Base-by-base conservation (phyloP, 1,140 invertebrate species). In the Eumeta japonica region DNA sequence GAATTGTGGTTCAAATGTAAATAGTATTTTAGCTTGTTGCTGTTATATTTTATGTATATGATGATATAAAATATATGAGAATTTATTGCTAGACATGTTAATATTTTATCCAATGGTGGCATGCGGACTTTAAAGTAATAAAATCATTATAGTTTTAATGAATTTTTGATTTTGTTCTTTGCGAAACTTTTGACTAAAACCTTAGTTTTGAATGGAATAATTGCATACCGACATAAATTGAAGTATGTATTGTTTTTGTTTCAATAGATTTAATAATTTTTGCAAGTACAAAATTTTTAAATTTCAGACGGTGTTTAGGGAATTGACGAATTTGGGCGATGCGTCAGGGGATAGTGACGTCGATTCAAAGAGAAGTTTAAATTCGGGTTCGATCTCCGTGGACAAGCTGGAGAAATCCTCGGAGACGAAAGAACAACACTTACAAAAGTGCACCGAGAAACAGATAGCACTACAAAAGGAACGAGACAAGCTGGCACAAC, bases 341-440 rank as follows among this genome's bases (percentile, higher is more conserved):
- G 39, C 52, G 0, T 17, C 27, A 9, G 29, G 52, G 2, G 61
- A 52, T 30, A 43, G 43, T 27, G 68, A 73, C 13, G 58, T 48
- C 15, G 63, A 71, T 0, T 24, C 66, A 9, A 45, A 61, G 24
- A 46, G 59, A 3, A 61, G 58, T 13, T 39, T 71, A 14, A 60
- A 44, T 33, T 55, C 58, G 1, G 67, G 66, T 12, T 47, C 57
- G 0, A 52, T 74, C 9, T 71, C 70, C 5, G 70, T 72, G 59
- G 65, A 74, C 28, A 66, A 72, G 19, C 41, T 74, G 3, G 70
- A 74, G 31, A 68, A 66, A 31, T 74, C 72, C 50, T 40, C 72
- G 19, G 70, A 74, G 39, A 72, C 66, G 0, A 74, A 65, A 3
- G 70, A 74, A 16, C 54, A 46, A 39, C 70, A 74, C 36, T 32